Percentiles rank a stretch among this genome's conserved stretches.
phyloP scores from a whole-genome alignment of 2,888 invertebrate species.

The Dinocampus coccinellae region DNA sequence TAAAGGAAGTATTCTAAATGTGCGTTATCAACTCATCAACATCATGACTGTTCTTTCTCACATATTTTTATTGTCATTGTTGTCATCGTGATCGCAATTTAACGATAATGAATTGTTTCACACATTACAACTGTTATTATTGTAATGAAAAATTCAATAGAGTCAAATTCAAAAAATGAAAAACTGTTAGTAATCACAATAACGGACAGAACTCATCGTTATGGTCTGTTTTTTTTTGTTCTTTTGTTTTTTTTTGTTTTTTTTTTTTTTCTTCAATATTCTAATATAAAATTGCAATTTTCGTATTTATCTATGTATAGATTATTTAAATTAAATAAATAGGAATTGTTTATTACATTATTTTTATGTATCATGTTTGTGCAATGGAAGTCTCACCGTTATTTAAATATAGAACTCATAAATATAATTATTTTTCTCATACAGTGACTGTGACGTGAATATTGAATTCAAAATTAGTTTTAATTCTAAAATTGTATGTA shows the following conservation, averaged over 20 bases:
- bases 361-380: background rate
- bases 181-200: background rate
- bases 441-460: background rate
- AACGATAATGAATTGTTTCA: constrained; percentile 13
- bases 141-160: constrained; percentile 19
- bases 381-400: background rate
- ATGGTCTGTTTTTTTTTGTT: background rate
- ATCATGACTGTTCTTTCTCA: background rate
- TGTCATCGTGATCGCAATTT: background rate
- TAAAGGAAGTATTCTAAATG: constrained; percentile 1
- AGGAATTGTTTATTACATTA: background rate
- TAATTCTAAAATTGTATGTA: background rate
- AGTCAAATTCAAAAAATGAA: background rate
- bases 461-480: background rate
- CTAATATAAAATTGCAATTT: too few species aligned
- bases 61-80: background rate
- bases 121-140: constrained; percentile 20
- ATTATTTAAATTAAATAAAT: background rate
- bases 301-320: background rate
- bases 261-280: too few species aligned
- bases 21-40: constrained; percentile 22
- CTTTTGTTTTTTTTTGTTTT: background rate
- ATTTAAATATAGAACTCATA: background rate
- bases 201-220: too few species aligned
- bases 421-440: background rate